Base-by-base conservation (phyloP, 2,113 vertebrate genomes). In the Nesoenas mayeri region DNA sequence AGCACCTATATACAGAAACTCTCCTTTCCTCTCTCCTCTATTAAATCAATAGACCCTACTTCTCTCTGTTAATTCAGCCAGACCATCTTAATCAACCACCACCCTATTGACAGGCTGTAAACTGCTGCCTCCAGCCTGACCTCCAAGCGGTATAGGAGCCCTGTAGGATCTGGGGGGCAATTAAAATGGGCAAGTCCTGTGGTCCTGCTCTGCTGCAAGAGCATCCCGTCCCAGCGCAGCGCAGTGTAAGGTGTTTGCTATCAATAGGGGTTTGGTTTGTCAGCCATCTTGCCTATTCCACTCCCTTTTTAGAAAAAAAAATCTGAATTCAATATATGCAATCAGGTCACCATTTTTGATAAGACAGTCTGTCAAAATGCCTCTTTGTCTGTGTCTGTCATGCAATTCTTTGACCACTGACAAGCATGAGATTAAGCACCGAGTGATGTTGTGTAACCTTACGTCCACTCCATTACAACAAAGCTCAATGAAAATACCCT, bases 401-500 rank as follows among this genome's bases (percentile, higher is more conserved):
- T 38, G 48, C 40, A 36, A 53, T 91, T 81, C 83, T 91, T 66
- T 88, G 80, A 42, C 77, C 71, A 71, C 13, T 53, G 80, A 89
- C 84, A 91, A 65, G 73, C 47, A 25, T 75, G 85, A 78, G 86
- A 92, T 89, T 56, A 91, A 95, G 66, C 70, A 77, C 58, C 0
- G 3, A 81, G 57, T 85, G 61, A 81, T 91, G 80, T 89, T 91
- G 88, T 5, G 3, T 95, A 93, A 95, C 85, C 83, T 92, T 61
- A 44, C 84, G 85, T 75, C 83, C 53, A 22, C 31, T 62, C 62
- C 44, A 19, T 86, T 88, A 72, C 65, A 71, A 56, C 36, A 54
- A 66, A 88, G 26, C 84, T 85, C 72, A 69, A 24, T 57, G 73
- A 92, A 91, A 91, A 93, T 34, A 66, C 19, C 19, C 34, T 77